Evolutionary conservation across 1,140 invertebrate genomes (phyloP), one percentile per base, ranked within the genome.

Genomic region (Pararge aegeria): DNA sequence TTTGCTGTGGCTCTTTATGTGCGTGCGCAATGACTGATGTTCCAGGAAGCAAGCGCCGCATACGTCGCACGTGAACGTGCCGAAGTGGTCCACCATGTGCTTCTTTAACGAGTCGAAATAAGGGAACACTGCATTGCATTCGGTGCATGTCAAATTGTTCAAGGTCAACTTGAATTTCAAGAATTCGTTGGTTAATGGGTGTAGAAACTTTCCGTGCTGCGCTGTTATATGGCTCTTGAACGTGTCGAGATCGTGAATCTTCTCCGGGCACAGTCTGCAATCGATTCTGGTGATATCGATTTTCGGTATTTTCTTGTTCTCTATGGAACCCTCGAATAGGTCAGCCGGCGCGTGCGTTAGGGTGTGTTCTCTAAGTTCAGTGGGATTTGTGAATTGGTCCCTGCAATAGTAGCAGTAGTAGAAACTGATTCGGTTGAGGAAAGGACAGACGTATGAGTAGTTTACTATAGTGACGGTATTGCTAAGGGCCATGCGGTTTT

Each of bases 281-380:
- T 89, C 83, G 54, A 89, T 78, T 66, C 80, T 69, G 0, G 82
- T 83, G 5, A 87, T 80, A 56, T 88, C 85, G n/a, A 88, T 78
- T 79, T 87, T 86, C 0, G 83, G 80, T 54, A 83, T 74, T 48
- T 89, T 87, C 13, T 76, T 85, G 34, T 80, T 75, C 40, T 85
- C 82, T 53, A 79, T 80, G 7, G 78, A 78, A 7, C 58, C 69
- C 40, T 81, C 75, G 61, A 87, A 88, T 7, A 71, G 50, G 50
- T 78, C 55, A 7, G 68, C 73, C 0, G 85, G 85, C 4, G 84
- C 68, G 52, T 88, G 83, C 1, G 70, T 48, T 0, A 82, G 48
- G 0, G 83, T 88, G 49, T 88, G 85, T 0, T 86, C 85, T n/a
- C 83, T 64, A 0, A 88, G 24, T 56, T 88, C 83, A 1, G 37